Percentiles rank a stretch among this genome's conserved stretches.
Evolutionary conservation across 2,797 vertebrate genomes (phyloP).

Genomic region (Mormyrops boulengeri): DNA sequence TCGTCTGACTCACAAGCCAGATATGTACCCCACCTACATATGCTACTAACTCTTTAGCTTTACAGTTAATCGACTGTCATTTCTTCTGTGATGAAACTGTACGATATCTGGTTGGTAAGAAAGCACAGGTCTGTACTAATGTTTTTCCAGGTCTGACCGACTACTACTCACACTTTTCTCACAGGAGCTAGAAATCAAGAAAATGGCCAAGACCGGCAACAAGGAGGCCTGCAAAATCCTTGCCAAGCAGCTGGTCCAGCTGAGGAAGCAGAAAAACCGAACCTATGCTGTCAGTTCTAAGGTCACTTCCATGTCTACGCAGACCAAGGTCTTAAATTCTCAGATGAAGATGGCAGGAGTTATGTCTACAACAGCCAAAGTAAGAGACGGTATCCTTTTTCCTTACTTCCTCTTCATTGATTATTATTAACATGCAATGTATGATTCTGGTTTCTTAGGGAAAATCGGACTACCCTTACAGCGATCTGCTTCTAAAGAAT

Average conservation of each 20-base stretch:
- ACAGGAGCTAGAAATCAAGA: slow-evolving; percentile 96
- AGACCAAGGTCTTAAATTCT: slow-evolving; percentile 95
- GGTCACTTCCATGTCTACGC: slow-evolving; percentile 92
- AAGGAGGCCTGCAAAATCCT: slow-evolving; percentile 89
- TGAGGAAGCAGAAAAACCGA: slow-evolving; percentile 89
- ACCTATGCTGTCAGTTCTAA: slow-evolving; percentile 97
- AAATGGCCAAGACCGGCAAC: slow-evolving; percentile 96
- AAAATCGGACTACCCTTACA: not conserved
- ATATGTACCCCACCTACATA: not conserved
- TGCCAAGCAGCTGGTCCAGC: slow-evolving; percentile 89
- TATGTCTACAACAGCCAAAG: slow-evolving; percentile 92
- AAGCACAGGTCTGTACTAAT: not conserved
- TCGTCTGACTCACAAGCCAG: not conserved
- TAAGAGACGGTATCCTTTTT: slow-evolving; percentile 43
- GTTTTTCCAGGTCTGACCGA: not conserved
- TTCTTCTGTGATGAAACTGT: not conserved
- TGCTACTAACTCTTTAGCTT: not conserved
- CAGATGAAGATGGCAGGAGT: slow-evolving; percentile 99
- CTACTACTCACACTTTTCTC: not conserved
- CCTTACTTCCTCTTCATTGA: not conserved
- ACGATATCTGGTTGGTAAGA: not conserved
- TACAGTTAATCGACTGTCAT: not conserved
- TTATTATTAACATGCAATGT: not conserved
- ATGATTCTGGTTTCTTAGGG: not conserved
- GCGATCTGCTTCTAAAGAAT: not conserved